phyloP scores from a whole-genome alignment of 2,113 vertebrate species.

The Brienomyrus brachyistius region DNA sequence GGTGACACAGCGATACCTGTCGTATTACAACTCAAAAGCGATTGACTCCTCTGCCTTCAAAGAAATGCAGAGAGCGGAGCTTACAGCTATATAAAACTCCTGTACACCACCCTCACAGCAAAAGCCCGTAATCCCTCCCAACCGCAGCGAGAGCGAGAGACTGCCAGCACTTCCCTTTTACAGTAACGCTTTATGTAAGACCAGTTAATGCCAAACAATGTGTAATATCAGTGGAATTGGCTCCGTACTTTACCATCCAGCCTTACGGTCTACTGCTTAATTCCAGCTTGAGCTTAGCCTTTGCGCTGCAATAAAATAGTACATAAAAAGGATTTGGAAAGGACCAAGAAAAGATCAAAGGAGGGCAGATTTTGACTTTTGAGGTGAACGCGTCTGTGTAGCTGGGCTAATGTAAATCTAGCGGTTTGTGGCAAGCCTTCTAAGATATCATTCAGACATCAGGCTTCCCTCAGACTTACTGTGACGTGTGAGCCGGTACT shows the following conservation, averaged over 20 bases:
- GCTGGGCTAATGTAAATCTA: background rate
- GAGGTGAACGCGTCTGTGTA: background rate
- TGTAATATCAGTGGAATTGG: background rate
- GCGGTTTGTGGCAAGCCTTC: background rate
- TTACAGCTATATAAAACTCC: background rate
- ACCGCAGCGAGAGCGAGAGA: background rate
- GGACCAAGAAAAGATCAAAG: background rate
- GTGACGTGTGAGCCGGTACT: background rate
- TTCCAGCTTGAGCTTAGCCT: background rate
- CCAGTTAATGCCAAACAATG: conserved; percentile 2
- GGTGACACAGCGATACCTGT: background rate
- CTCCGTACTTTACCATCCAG: background rate
- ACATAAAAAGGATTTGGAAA: background rate
- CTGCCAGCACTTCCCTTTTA: background rate
- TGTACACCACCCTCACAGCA: background rate
- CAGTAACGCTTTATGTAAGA: background rate
- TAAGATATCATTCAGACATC: background rate
- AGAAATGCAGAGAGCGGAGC: background rate
- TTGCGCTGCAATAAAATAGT: background rate
- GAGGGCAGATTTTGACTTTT: background rate
- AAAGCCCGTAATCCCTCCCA: background rate
- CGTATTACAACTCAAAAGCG: background rate
- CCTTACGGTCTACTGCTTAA: background rate
- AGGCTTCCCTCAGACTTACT: background rate
- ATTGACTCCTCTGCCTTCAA: background rate